Percentiles rank a stretch among this genome's conserved stretches.
These are phyloP conservation scores for Cataglyphis rosenhaueri DNA, from an alignment of 2,888 invertebrate species.

Conservation along the genomic window DNA sequence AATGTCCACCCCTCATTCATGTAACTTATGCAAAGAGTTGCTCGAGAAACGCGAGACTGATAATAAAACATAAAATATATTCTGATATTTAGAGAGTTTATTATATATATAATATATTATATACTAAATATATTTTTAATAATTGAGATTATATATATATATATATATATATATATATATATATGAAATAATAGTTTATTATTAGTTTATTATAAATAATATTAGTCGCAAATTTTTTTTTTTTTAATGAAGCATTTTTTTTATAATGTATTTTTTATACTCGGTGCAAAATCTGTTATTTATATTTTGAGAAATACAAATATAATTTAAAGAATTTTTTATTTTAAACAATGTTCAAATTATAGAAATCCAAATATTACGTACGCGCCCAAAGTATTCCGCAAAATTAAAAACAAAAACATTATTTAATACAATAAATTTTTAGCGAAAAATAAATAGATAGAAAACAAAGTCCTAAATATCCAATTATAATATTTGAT, in stretches of 20 bases:
- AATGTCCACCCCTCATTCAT: not conserved
- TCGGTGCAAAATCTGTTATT: no score
- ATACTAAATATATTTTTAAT: not conserved
- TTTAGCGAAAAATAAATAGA: not conserved
- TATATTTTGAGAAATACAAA: not conserved
- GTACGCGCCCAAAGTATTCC: not conserved
- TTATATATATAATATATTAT: not conserved
- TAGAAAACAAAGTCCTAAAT: not conserved
- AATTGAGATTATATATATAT: not conserved
- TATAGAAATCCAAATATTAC: not conserved
- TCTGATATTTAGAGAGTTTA: not conserved
- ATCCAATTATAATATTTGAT: conserved; percentile 20
- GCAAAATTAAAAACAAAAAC: not conserved
- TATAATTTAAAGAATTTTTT: not conserved
- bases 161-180: not conserved
- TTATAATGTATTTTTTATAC: not conserved
- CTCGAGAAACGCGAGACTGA: not conserved
- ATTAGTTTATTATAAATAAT: not conserved
- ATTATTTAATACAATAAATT: not conserved
- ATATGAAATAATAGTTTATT: not conserved
- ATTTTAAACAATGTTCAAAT: not conserved
- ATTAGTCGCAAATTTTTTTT: not conserved
- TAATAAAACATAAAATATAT: not conserved
- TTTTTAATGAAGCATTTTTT: not conserved
- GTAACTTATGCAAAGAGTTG: not conserved